These are phyloP conservation scores for Teleopsis dalmanni DNA, from an alignment of 1,140 invertebrate species.

Conservation along the genomic window DNA sequence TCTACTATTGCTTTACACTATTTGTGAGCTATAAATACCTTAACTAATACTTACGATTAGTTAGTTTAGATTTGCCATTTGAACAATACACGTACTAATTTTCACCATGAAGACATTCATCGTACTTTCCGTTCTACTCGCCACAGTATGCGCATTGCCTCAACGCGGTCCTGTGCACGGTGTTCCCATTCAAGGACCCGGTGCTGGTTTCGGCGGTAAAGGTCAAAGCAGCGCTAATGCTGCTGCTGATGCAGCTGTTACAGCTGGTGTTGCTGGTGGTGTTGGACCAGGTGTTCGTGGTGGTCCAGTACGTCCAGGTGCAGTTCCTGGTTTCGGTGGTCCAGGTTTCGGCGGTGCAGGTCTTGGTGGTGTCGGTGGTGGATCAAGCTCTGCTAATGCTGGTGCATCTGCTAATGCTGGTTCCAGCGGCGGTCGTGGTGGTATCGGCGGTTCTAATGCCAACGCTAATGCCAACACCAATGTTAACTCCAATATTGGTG, in stretches of 20 bases:
- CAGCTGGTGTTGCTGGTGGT: not conserved
- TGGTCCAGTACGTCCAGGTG: too few relatives aligned
- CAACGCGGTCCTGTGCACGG: not conserved
- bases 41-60: too few relatives aligned
- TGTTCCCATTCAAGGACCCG: not conserved
- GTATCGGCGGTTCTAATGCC: not conserved
- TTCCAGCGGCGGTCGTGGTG: too few relatives aligned
- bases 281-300: too few relatives aligned
- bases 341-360: not conserved
- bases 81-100: not conserved
- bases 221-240: too few relatives aligned
- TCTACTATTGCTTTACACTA: too few relatives aligned
- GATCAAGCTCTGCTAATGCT: not conserved
- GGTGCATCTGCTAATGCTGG: not conserved
- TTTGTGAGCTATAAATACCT: too few relatives aligned
- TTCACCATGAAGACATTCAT: not conserved
- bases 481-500: not conserved
- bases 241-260: not conserved
- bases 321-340: not conserved
- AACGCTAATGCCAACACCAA: not conserved
- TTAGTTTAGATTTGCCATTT: not conserved
- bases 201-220: not conserved
- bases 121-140: not conserved
- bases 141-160: not conserved
- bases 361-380: conserved; percentile 6